phyloP scores from a whole-genome alignment of 2,888 invertebrate species.

The Hybos culiciformis region DNA sequence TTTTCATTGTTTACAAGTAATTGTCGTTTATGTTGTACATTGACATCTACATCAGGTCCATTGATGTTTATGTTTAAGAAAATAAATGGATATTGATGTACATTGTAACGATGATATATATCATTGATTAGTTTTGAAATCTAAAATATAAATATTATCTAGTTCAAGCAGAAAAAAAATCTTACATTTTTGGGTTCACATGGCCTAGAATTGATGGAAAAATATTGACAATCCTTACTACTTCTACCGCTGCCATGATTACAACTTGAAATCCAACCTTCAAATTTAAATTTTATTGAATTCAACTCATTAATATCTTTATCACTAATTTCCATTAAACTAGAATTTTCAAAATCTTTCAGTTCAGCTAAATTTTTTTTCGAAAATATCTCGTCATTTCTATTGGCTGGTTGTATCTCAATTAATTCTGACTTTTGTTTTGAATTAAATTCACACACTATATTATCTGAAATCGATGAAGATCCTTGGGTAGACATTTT shows the following conservation, averaged over 20 bases:
- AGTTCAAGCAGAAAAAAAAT: background rate
- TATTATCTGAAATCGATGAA: conserved; percentile 59
- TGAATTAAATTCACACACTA: conserved; percentile 70
- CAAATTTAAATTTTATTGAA: conserved; percentile 48
- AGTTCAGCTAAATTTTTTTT: conserved; percentile 9
- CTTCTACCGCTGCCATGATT: conserved; percentile 83
- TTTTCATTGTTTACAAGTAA: conserved; percentile 83
- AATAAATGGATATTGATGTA: conserved; percentile 83
- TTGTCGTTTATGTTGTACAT: conserved; percentile 93
- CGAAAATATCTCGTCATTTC: conserved; percentile 22
- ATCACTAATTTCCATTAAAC: conserved; percentile 21
- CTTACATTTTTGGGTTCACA: conserved; percentile 80
- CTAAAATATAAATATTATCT: too few species aligned
- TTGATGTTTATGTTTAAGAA: conserved; percentile 66
- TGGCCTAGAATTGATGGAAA: conserved; percentile 85
- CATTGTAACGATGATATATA: conserved; percentile 78
- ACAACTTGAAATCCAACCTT: conserved; percentile 77
- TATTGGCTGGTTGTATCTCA: conserved; percentile 30
- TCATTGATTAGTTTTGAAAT: conserved; percentile 80
- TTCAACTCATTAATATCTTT: conserved; percentile 27
- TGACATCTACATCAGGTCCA: conserved; percentile 71
- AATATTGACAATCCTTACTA: conserved; percentile 81
- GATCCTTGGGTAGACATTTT: conserved; percentile 60
- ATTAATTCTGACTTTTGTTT: conserved; percentile 56
- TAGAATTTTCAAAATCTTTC: conserved; percentile 20